Conservation (phyloP, 2,797 vertebrate species). For the Mormyrops boulengeri region DNA sequence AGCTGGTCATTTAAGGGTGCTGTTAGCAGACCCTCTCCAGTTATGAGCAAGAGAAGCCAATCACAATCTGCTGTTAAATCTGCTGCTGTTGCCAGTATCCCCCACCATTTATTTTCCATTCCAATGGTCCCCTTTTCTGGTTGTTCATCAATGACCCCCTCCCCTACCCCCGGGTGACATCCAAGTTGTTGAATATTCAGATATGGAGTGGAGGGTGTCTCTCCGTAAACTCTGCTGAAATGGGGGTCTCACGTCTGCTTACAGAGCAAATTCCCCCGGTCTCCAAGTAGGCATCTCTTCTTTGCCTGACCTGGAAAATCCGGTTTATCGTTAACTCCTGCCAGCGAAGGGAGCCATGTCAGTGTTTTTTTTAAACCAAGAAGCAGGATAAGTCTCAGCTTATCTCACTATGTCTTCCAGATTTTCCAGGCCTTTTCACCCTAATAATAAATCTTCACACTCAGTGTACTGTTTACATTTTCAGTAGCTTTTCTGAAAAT, state of each 20-base stretch:
- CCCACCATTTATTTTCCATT: background rate
- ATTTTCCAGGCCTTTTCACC: background rate
- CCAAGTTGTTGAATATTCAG: conserved; percentile 11
- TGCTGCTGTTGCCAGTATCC: background rate
- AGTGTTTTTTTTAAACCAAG: background rate
- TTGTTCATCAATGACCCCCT: background rate
- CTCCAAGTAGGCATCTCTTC: background rate
- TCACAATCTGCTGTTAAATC: background rate
- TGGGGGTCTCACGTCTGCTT: background rate
- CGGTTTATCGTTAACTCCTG: background rate
- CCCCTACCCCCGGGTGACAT: background rate
- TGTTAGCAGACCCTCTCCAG: background rate
- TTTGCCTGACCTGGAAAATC: background rate
- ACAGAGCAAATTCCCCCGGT: background rate
- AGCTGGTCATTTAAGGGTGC: conserved; percentile 1
- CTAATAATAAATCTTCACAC: background rate
- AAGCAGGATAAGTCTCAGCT: background rate
- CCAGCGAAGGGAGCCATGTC: background rate
- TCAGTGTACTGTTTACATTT: background rate
- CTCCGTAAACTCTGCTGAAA: background rate
- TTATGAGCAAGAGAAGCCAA: background rate
- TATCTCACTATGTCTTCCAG: background rate
- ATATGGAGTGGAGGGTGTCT: background rate
- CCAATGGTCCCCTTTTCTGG: background rate
- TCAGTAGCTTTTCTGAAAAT: background rate